These are phyloP conservation scores for Rhinoraja longicauda DNA, from an alignment of 2,797 vertebrate species.

Conservation along the genomic window DNA sequence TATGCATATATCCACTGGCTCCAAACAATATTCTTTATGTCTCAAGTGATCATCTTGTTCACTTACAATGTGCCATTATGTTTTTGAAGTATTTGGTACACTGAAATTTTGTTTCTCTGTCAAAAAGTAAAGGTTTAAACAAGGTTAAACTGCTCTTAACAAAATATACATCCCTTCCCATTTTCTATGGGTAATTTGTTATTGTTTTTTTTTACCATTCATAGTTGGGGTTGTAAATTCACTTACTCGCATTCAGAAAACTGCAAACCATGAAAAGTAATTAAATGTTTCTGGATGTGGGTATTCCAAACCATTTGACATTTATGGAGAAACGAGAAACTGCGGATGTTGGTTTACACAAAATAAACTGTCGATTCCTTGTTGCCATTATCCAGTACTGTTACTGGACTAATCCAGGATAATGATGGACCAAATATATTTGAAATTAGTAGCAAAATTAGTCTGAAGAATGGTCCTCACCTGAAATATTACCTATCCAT, in stretches of 20 bases:
- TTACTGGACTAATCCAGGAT: background rate
- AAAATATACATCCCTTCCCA: too few species aligned
- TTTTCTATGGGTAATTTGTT: too few species aligned
- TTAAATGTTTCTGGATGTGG: background rate
- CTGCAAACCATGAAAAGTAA: too few species aligned
- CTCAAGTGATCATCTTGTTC: background rate
- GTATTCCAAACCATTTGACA: background rate
- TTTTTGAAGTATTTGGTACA: background rate
- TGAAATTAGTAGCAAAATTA: background rate
- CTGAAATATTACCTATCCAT: background rate
- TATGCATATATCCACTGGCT: too few species aligned
- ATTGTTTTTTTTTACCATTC: too few species aligned
- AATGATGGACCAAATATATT: background rate
- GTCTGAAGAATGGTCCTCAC: background rate
- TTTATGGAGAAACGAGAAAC: background rate
- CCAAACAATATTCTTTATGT: too few species aligned
- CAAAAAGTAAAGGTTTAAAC: background rate
- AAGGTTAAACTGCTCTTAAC: too few species aligned
- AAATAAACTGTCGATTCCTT: background rate
- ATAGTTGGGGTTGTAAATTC: too few species aligned
- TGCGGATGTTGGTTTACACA: too few species aligned
- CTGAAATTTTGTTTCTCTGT: background rate
- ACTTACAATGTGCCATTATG: background rate
- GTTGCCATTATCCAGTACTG: background rate
- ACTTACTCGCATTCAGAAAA: too few species aligned